Evolutionary conservation across 1,140 invertebrate species (phyloP), one percentile per base, ranked within the genome.

Genomic region (Planococcus citri): DNA sequence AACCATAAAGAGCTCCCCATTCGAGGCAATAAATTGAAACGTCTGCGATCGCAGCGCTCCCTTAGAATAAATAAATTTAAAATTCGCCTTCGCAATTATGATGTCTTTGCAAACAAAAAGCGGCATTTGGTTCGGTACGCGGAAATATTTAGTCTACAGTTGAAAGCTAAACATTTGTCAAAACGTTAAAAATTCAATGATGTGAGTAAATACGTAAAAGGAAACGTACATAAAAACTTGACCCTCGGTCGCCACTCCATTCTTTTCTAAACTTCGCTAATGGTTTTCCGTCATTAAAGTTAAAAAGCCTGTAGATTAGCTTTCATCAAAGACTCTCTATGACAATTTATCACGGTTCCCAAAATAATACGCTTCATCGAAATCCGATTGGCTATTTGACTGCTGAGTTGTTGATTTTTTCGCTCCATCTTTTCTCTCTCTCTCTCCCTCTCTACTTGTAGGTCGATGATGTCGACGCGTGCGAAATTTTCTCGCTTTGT

Each of bases 161-260:
- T 51, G n/a, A 51, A 51, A 51, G 41, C 41, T 51, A 51, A 51
- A 51, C 41, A 51, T 51, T 51, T 51, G 41, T 51, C 41, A 51
- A 51, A 51, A 51, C 41, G 41, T 51, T 51, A 51, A 51, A 51
- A 51, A 51, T 51, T 51, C 41, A 51, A 51, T 51, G 41, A 51
- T 51, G 41, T 51, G 41, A 51, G 41, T 51, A 51, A 51, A 51
- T 51, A 51, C 41, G 41, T 51, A 51, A 51, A 51, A 51, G 41
- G 41, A 51, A 51, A 51, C 41, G 41, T 51, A 51, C 41, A 51
- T 20, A 51, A 51, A 14, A 17, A 33, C 41, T 51, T 51, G 41
- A 51, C 41, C 41, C 41, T 51, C 17, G 10, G n/a, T n/a, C n/a
- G n/a, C 17, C 17, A n/a, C 41, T 14, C 41, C 17, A 51, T 51